Conservation (phyloP, 2,113 vertebrate species). For the Etheostoma cragini region DNA sequence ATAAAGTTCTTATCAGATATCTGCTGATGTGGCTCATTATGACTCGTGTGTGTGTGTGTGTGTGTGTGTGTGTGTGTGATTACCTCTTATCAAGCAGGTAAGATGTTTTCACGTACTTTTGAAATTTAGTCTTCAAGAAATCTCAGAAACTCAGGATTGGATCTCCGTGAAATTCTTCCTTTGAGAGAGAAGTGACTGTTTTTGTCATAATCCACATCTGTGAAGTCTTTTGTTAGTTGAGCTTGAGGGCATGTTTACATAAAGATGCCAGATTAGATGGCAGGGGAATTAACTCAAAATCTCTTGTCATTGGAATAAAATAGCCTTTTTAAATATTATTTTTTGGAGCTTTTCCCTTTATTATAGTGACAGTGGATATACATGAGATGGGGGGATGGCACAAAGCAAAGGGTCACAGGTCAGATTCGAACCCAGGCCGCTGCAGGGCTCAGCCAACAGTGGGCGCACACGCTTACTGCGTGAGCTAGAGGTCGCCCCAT, state of each 20-base stretch:
- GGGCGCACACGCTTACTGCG: too few species aligned
- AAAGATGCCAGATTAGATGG: not conserved
- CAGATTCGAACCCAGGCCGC: too few species aligned
- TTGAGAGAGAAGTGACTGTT: slow-evolving; percentile 6
- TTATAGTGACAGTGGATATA: too few species aligned
- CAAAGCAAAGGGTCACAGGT: too few species aligned
- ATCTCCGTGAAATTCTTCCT: slow-evolving; percentile 7
- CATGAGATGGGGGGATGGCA: too few species aligned
- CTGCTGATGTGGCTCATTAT: not conserved
- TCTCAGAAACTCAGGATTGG: not conserved
- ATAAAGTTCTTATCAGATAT: not conserved
- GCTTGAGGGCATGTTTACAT: not conserved
- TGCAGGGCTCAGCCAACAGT: too few species aligned
- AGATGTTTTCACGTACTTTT: not conserved
- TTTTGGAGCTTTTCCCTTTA: too few species aligned
- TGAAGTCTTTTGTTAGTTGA: not conserved
- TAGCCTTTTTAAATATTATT: too few species aligned
- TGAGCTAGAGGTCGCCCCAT: too few species aligned
- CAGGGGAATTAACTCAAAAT: not conserved
- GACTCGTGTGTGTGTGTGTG: not conserved
- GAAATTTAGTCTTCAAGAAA: not conserved
- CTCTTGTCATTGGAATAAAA: not conserved
- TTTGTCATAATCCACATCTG: not conserved
- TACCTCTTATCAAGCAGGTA: not conserved
- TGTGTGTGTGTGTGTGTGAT: slow-evolving; percentile 10